A percentile compares a stretch with the other conserved stretches of the same genome.
Evolutionary conservation across 1,140 invertebrate genomes (phyloP).

Genomic region (Teleopsis dalmanni): DNA sequence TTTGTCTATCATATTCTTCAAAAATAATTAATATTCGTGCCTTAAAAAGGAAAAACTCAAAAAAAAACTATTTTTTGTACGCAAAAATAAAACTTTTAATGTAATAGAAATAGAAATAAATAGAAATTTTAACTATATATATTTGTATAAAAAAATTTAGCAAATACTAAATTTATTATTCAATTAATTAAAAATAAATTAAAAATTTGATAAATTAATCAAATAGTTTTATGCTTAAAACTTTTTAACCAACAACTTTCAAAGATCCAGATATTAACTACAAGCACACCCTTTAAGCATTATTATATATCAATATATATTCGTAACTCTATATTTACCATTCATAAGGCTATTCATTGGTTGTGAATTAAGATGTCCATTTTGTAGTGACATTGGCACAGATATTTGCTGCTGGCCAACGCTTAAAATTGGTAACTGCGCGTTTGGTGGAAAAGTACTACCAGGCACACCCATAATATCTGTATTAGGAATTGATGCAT

Average conservation of each 20-base stretch:
- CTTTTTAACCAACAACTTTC: slow-evolving; percentile 3
- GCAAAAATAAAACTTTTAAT: background rate
- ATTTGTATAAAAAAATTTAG: too few relatives aligned
- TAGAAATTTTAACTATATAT: too few relatives aligned
- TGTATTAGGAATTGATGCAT: background rate
- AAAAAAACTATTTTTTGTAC: background rate
- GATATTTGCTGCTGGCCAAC: too few relatives aligned
- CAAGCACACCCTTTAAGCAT: too few relatives aligned
- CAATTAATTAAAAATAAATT: too few relatives aligned
- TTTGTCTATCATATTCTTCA: background rate
- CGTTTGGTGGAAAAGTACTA: background rate
- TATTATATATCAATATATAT: background rate
- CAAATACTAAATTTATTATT: too few relatives aligned
- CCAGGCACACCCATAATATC: background rate
- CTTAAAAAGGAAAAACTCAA: background rate
- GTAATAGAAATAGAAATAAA: background rate
- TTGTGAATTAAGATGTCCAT: slow-evolving; percentile 8
- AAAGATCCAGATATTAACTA: background rate
- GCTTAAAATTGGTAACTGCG: background rate
- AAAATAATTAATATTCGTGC: background rate
- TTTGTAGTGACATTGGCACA: slow-evolving; percentile 15
- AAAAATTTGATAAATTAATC: too few relatives aligned
- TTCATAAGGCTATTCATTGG: slow-evolving; percentile 3
- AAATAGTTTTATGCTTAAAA: background rate
- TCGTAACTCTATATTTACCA: background rate